Percentiles rank a stretch among this genome's conserved stretches.
phyloP scores from a whole-genome alignment of 2,113 vertebrate genomes.

The Malurus elegans region DNA sequence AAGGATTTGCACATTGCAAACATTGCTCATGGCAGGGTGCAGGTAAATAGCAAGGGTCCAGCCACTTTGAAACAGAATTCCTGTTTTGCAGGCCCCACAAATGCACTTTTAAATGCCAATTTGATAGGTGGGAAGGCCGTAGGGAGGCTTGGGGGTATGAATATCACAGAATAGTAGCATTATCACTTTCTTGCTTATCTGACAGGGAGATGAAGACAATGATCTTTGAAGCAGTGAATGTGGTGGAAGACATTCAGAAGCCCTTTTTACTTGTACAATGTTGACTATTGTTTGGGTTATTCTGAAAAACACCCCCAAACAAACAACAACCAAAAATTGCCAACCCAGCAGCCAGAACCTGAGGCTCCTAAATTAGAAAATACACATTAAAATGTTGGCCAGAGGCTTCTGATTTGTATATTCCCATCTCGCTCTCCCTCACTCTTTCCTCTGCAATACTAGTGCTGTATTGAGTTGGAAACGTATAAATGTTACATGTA shows the following conservation, averaged over 20 bases:
- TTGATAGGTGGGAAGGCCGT: background rate
- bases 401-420: constrained; percentile 42
- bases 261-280: background rate
- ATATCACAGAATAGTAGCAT: background rate
- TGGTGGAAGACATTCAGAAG: background rate
- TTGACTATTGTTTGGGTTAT: background rate
- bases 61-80: background rate
- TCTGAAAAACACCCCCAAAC: background rate
- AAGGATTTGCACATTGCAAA: background rate
- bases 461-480: constrained; percentile 44
- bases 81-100: background rate
- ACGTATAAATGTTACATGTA: constrained; percentile 72
- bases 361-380: constrained; percentile 11
- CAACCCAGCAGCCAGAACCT: background rate
- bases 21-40: background rate
- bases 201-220: background rate
- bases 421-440: background rate
- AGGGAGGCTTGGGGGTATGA: background rate
- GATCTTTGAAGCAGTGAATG: background rate
- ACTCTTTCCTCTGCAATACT: background rate
- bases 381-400: constrained; percentile 10
- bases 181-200: background rate
- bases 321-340: background rate
- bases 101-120: background rate
- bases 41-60: constrained; percentile 4